Percentiles rank a stretch among this genome's conserved stretches.
phyloP scores from a whole-genome alignment of 2,888 invertebrate species.

The Ormyrus nitidulus region DNA sequence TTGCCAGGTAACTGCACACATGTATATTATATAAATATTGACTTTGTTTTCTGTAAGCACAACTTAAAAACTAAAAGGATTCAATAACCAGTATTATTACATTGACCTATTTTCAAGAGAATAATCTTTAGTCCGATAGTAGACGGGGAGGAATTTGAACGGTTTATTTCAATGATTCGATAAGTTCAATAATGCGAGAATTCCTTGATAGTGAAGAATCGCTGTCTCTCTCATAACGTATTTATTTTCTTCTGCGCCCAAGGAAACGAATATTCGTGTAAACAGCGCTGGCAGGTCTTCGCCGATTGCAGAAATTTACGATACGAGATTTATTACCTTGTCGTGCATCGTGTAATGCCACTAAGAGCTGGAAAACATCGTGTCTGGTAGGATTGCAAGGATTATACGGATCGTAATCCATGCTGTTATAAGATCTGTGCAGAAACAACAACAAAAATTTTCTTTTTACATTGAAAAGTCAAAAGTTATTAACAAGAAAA shows the following conservation, averaged over 20 bases:
- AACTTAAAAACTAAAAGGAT: too few species aligned
- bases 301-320: slow-evolving; percentile 81
- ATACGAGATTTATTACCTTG: slow-evolving; percentile 77
- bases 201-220: slow-evolving; percentile 5
- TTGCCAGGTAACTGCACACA: too few species aligned
- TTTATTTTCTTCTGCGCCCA: slow-evolving; percentile 73
- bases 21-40: too few species aligned
- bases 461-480: too few species aligned
- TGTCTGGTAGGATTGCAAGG: slow-evolving; percentile 81
- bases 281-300: slow-evolving; percentile 79
- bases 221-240: neutral
- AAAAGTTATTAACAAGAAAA: too few species aligned
- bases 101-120: too few species aligned
- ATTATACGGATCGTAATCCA: slow-evolving; percentile 79
- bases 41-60: too few species aligned
- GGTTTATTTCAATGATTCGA: neutral
- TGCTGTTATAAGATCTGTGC: slow-evolving; percentile 64
- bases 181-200: slow-evolving; percentile 15
- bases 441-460: neutral
- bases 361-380: slow-evolving; percentile 79
- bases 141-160: neutral
- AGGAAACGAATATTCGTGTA: slow-evolving; percentile 81
- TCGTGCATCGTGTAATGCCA: slow-evolving; percentile 80
- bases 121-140: too few species aligned
- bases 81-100: too few species aligned